A percentile compares a stretch with the other conserved stretches of the same genome.
phyloP scores from a whole-genome alignment of 1,140 invertebrate species.

The Lordiphosa collinella region DNA sequence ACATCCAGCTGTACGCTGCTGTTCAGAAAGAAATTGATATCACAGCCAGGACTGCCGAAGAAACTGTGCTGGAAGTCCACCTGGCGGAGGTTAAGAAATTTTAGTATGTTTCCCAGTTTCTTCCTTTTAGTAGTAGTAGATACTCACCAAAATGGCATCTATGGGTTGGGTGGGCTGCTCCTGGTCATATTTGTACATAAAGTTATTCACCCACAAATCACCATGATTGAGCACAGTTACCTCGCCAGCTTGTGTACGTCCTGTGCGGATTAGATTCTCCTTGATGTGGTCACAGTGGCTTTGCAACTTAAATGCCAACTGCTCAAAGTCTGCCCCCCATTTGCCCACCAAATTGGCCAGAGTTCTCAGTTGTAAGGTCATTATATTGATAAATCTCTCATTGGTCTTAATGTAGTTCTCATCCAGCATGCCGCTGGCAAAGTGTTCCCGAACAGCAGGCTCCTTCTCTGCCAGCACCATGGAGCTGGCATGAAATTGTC shows the following conservation, averaged over 20 bases:
- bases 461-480: conserved; percentile 71
- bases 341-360: conserved; percentile 57
- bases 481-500: conserved; percentile 73
- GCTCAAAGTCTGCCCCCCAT: conserved; percentile 59
- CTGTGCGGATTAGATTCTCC: conserved; percentile 65
- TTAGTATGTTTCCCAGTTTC: no score
- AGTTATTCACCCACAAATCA: conserved; percentile 82
- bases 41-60: conserved; percentile 73
- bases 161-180: conserved; percentile 50
- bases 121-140: no score
- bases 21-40: conserved; percentile 77
- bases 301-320: conserved; percentile 56
- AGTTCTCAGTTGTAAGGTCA: conserved; percentile 58
- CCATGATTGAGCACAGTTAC: conserved; percentile 80
- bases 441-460: conserved; percentile 57
- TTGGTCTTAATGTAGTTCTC: conserved; percentile 71
- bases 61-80: conserved; percentile 77
- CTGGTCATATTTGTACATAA: conserved; percentile 81
- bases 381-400: conserved; percentile 66
- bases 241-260: conserved; percentile 40
- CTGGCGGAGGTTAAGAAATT: conserved; percentile 19
- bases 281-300: conserved; percentile 64
- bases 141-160: conserved; percentile 73
- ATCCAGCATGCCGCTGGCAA: conserved; percentile 67
- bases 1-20: conserved; percentile 75